Percentiles rank a stretch among this genome's conserved stretches.
These are phyloP conservation scores for Gambusia holbrooki DNA, from an alignment of 2,113 vertebrate genomes.

Conservation along the genomic window DNA sequence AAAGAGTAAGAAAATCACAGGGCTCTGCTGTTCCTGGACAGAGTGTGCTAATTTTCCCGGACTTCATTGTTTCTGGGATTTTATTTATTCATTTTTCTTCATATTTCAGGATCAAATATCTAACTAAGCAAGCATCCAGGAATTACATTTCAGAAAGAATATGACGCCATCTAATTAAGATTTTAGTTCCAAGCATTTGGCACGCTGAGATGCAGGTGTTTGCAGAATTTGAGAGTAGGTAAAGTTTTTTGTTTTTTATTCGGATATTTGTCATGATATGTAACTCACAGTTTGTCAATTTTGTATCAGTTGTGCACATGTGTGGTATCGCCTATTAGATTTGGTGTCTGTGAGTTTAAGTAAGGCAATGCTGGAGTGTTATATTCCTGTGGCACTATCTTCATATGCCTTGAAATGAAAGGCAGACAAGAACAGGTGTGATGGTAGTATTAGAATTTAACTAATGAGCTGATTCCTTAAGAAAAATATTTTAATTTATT, in stretches of 20 bases:
- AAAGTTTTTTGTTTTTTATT: not conserved
- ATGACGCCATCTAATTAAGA: not conserved
- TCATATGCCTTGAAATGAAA: not conserved
- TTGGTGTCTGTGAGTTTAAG: not conserved
- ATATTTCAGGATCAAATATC: too few relatives aligned
- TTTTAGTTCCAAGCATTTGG: not conserved
- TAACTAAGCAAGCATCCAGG: too few relatives aligned
- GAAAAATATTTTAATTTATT: not conserved
- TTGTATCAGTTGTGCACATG: not conserved
- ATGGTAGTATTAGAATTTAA: not conserved
- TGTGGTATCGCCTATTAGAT: not conserved
- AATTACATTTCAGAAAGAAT: too few relatives aligned
- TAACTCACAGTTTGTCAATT: not conserved
- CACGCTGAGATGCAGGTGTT: not conserved
- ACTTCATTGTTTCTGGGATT: not conserved
- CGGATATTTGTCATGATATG: not conserved
- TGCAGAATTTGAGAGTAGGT: not conserved
- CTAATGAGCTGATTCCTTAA: not conserved
- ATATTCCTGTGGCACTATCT: not conserved
- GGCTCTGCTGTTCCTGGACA: not conserved
- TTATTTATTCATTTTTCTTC: too few relatives aligned
- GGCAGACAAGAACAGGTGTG: not conserved
- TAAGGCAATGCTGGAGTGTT: not conserved
- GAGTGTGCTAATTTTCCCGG: not conserved
- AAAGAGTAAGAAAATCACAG: not conserved